Conservation (phyloP, 1,140 invertebrate genomes). For the Euura lappo region DNA sequence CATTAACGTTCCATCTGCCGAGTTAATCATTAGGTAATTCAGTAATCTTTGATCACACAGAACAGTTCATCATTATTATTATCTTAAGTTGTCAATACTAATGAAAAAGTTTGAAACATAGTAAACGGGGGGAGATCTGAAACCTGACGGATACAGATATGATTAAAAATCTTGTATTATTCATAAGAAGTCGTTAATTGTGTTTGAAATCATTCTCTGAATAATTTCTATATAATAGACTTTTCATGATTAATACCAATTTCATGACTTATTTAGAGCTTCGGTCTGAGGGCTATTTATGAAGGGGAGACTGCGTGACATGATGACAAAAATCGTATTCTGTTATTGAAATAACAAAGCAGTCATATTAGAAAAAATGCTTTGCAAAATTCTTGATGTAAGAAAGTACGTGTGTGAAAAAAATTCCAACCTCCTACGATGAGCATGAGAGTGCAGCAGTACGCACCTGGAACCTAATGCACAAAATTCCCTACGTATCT, state of each 20-base stretch:
- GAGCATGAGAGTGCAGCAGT: no score
- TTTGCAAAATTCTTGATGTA: no score
- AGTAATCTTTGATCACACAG: slow-evolving; percentile 18
- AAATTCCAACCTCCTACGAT: no score
- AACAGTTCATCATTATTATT: slow-evolving; percentile 16
- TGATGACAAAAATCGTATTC: no score
- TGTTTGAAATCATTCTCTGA: neutral
- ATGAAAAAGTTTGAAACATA: neutral
- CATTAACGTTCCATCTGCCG: neutral
- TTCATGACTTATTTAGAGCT: slow-evolving; percentile 22
- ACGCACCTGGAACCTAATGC: no score
- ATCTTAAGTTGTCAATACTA: slow-evolving; percentile 21
- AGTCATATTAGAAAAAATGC: no score
- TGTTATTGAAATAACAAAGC: no score
- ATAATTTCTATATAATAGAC: slow-evolving; percentile 25
- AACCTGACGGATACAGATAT: neutral
- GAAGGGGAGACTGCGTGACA: no score
- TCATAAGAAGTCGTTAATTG: neutral
- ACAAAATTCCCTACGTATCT: no score
- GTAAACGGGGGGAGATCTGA: neutral
- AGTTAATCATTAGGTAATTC: slow-evolving; percentile 11
- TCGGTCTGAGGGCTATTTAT: slow-evolving; percentile 22
- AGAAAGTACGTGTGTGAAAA: no score
- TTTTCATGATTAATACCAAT: slow-evolving; percentile 23
- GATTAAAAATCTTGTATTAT: neutral